These are phyloP conservation scores for Nebria brevicollis DNA, from an alignment of 2,888 invertebrate species.

Conservation along the genomic window DNA sequence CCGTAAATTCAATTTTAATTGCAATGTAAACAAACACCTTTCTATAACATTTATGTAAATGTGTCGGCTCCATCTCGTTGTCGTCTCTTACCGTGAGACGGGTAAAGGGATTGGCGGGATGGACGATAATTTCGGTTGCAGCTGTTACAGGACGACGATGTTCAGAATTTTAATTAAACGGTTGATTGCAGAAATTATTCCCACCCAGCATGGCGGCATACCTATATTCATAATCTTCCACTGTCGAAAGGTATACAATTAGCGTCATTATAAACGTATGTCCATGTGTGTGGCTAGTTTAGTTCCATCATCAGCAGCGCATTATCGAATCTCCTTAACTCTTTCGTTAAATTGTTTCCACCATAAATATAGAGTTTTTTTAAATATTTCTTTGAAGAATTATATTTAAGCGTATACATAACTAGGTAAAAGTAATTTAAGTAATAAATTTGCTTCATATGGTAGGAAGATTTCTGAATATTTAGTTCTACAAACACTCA, in stretches of 20 bases:
- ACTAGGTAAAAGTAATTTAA: too few species aligned
- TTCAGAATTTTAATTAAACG: slow-evolving; percentile 42
- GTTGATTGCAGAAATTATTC: slow-evolving; percentile 29
- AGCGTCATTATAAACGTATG: slow-evolving; percentile 8
- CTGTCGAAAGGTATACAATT: slow-evolving; percentile 28
- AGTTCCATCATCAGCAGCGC: not conserved
- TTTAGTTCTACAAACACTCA: too few species aligned
- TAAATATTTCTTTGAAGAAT: too few species aligned
- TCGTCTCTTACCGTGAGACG: not conserved
- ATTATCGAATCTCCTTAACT: not conserved
- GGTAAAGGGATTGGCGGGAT: not conserved
- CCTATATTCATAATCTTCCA: slow-evolving; percentile 11
- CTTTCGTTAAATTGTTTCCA: too few species aligned
- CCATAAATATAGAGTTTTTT: too few species aligned
- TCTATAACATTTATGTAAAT: slow-evolving; percentile 38
- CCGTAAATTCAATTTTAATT: slow-evolving; percentile 43
- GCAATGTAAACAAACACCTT: slow-evolving; percentile 42
- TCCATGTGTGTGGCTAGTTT: slow-evolving; percentile 5
- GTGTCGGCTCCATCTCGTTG: slow-evolving; percentile 17
- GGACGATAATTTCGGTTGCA: slow-evolving; percentile 33
- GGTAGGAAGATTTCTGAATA: too few species aligned
- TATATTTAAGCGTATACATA: too few species aligned
- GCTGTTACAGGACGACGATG: slow-evolving; percentile 27
- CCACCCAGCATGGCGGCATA: slow-evolving; percentile 5
- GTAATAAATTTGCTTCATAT: too few species aligned